Conservation (phyloP, 2,797 vertebrate genomes). For the Schizopygopsis pylzovi region DNA sequence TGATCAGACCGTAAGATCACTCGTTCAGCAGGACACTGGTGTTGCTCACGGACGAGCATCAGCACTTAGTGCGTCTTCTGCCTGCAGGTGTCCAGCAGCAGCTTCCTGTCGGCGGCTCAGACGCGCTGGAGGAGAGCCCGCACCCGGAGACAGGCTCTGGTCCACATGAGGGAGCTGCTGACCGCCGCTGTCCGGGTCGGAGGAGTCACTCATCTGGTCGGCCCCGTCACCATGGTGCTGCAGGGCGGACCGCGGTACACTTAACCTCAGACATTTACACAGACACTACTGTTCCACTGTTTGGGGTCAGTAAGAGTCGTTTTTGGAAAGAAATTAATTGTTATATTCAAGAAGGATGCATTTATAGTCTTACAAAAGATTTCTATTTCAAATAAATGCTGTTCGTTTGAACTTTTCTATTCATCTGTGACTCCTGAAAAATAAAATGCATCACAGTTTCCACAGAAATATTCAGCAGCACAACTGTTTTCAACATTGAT, state of each 20-base stretch:
- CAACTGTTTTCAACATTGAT: neutral
- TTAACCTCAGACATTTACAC: neutral
- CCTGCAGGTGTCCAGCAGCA: constrained; percentile 93
- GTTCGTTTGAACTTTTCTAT: too few species aligned
- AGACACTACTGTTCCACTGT: neutral
- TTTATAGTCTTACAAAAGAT: neutral
- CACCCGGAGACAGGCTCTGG: constrained; percentile 92
- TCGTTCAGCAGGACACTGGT: neutral
- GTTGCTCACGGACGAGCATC: neutral
- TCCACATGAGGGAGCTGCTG: constrained; percentile 96
- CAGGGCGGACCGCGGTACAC: constrained; percentile 93
- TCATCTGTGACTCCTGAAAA: neutral
- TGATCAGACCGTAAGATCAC: constrained; percentile 89
- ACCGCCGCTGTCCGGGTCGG: constrained; percentile 95
- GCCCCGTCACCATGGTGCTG: constrained; percentile 96
- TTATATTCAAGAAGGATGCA: neutral
- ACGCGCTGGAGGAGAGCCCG: constrained; percentile 95
- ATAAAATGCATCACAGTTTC: neutral
- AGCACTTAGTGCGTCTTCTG: neutral
- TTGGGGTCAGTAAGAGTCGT: neutral
- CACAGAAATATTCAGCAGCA: neutral
- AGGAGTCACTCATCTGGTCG: constrained; percentile 95
- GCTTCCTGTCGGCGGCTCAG: constrained; percentile 95
- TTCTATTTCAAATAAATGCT: neutral
- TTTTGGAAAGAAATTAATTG: neutral